Base-by-base conservation (phyloP, 2,113 vertebrate species). In the Lampris megalopsis region DNA sequence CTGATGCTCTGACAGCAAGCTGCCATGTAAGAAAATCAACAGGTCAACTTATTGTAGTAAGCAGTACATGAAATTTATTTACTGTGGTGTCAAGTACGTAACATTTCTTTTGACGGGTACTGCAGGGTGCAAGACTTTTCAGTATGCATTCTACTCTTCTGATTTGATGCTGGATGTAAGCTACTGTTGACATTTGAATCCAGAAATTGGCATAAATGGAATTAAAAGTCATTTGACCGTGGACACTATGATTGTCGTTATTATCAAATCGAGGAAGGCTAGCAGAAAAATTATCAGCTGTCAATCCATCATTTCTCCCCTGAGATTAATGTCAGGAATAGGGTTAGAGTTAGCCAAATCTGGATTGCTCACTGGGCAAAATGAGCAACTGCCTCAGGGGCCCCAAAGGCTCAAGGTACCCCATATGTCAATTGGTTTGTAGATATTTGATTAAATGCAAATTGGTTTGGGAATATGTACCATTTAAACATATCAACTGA, bases 121-220 rank as follows among this genome's bases (percentile, higher is more conserved):
- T 67, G 79, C 57, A 58, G 45, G 65, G 77, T 84, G 79, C 75
- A 56, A 58, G 53, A 73, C 52, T 2, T 59, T 13, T 65, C 13
- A 69, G 56, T 82, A 56, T 68, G 77, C 81, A 73, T 86, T 73
- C 42, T 63, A 47, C 66, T 72, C 58, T 62, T 68, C 64, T 53
- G 50, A 53, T 13, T 67, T 79, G 71, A 85, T 78, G 76, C 86
- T 90, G 74, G 83, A 87, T 90, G 85, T 90, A 81, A 83, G 73
- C 86, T 73, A 86, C 75, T 77, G 65, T 82, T 75, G 63, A 85
- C 84, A 81, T 71, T 77, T 76, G 71, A 85, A 85, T 75, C 80
- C 35, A 80, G 85, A 69, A 85, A 86, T 84, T 89, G 86, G 88
- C 86, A 89, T 88, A 89, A 88, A 70, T 88, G 67, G 80, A 88